Conservation (phyloP, 1,140 invertebrate species). For the Euwallacea similis region DNA sequence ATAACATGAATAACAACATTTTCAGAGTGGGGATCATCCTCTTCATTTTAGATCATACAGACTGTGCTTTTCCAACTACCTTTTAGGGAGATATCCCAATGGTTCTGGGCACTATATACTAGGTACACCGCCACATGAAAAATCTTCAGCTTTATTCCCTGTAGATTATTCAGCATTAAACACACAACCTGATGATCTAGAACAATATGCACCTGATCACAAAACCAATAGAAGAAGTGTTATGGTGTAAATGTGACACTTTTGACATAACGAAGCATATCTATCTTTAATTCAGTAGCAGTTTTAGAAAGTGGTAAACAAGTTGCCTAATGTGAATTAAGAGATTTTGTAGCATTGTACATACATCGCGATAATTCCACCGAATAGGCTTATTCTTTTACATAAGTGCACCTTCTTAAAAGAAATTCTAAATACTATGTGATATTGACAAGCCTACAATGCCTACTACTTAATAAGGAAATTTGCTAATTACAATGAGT, state of each 20-base stretch:
- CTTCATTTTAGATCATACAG: slow-evolving; percentile 66
- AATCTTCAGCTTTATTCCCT: slow-evolving; percentile 64
- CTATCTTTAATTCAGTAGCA: slow-evolving; percentile 1
- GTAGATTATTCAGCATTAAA: slow-evolving; percentile 75
- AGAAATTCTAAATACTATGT: slow-evolving; percentile 51
- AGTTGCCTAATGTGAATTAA: not conserved
- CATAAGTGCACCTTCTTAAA: slow-evolving; percentile 51
- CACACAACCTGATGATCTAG: slow-evolving; percentile 66
- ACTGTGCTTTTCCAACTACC: slow-evolving; percentile 71
- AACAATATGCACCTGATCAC: slow-evolving; percentile 69
- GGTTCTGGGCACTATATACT: slow-evolving; percentile 73
- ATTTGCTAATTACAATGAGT: not conserved
- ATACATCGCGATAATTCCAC: slow-evolving; percentile 15
- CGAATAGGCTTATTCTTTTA: slow-evolving; percentile 34
- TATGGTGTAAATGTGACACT: slow-evolving; percentile 59
- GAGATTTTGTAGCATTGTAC: slow-evolving; percentile 13
- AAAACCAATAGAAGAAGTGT: slow-evolving; percentile 70
- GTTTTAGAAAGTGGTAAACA: not conserved
- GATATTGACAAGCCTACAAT: slow-evolving; percentile 43
- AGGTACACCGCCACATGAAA: slow-evolving; percentile 59
- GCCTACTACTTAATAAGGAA: not conserved
- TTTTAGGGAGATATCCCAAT: slow-evolving; percentile 70
- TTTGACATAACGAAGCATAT: not conserved
- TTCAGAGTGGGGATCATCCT: slow-evolving; percentile 67
- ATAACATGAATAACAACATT: not conserved